These are phyloP conservation scores for Diabrotica undecimpunctata DNA, from an alignment of 1,140 invertebrate species.

Conservation along the genomic window DNA sequence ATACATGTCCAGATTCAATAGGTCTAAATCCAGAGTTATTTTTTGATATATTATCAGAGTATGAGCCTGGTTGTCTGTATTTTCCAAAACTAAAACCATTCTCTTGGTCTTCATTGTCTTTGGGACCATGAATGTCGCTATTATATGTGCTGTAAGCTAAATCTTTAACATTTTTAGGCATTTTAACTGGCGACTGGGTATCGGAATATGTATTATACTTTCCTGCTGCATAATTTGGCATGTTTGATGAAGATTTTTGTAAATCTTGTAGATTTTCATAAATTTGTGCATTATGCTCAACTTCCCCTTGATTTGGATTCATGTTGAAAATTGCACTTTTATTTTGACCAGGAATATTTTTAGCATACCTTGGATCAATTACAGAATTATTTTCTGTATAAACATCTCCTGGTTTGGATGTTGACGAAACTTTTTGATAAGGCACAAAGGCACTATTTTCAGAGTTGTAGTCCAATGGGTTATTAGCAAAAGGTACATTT, in stretches of 20 bases:
- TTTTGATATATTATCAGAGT: not conserved
- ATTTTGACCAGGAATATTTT: slow-evolving; percentile 3
- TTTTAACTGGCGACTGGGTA: slow-evolving; percentile 24
- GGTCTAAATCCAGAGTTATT: slow-evolving; percentile 8
- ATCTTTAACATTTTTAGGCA: slow-evolving; percentile 32
- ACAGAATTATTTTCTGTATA: not conserved
- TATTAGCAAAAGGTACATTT: not conserved
- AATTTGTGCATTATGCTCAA: not conserved
- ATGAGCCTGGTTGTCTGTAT: slow-evolving; percentile 12
- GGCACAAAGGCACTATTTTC: slow-evolving; percentile 16
- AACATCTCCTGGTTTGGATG: not conserved
- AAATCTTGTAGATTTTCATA: slow-evolving; percentile 9
- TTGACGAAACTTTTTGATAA: slow-evolving; percentile 9
- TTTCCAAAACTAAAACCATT: slow-evolving; percentile 9
- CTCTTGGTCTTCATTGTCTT: not conserved
- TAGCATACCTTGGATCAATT: not conserved
- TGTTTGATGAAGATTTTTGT: not conserved
- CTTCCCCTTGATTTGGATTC: not conserved
- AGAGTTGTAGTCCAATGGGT: not conserved
- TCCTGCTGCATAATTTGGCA: slow-evolving; percentile 22
- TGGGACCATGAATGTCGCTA: not conserved
- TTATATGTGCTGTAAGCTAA: slow-evolving; percentile 33
- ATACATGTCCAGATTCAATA: slow-evolving; percentile 7
- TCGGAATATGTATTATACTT: slow-evolving; percentile 20
- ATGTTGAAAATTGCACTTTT: not conserved